Conservation (phyloP, 2,888 invertebrate species). For the Coleophora flavipennella region DNA sequence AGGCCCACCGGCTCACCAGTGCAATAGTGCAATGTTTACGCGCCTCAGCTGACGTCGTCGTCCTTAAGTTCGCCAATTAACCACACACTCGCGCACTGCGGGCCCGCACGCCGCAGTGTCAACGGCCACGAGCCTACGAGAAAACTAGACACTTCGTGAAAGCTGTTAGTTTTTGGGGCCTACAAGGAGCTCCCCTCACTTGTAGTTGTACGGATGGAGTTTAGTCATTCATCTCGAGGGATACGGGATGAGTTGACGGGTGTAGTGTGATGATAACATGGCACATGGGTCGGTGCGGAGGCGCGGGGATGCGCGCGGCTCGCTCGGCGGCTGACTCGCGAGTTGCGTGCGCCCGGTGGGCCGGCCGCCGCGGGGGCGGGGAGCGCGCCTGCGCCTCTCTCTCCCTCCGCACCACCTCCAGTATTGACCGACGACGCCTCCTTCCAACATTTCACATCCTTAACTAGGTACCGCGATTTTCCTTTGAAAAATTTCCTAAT, state of each 20-base stretch:
- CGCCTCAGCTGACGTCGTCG: conserved; percentile 60
- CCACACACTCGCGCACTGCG: conserved; percentile 71
- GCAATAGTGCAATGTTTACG: conserved; percentile 65
- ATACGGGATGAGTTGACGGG: conserved; percentile 32
- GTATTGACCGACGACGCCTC: conserved; percentile 73
- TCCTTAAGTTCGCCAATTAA: conserved; percentile 60
- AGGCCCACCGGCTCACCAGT: conserved; percentile 33
- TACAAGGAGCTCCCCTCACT: conserved; percentile 24
- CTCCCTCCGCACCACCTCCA: conserved; percentile 65
- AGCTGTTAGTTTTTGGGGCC: conserved; percentile 37
- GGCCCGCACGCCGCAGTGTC: conserved; percentile 69
- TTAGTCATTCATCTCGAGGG: conserved; percentile 46
- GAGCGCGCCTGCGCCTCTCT: conserved; percentile 57
- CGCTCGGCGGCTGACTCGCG: conserved; percentile 67
- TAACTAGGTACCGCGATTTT: conserved; percentile 65
- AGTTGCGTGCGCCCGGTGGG: conserved; percentile 54
- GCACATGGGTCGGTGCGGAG: conserved; percentile 57
- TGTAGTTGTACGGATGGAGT: conserved; percentile 19
- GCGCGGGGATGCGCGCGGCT: conserved; percentile 53
- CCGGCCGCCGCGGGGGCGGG: conserved; percentile 25
- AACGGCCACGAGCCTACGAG: conserved; percentile 63
- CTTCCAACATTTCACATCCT: conserved; percentile 69
- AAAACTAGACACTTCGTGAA: conserved; percentile 62
- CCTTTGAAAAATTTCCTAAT: conserved; percentile 67
- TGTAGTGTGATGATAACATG: conserved; percentile 62